Evolutionary conservation across 2,888 invertebrate species (phyloP).

Genomic region (Microdon myrmicae): DNA sequence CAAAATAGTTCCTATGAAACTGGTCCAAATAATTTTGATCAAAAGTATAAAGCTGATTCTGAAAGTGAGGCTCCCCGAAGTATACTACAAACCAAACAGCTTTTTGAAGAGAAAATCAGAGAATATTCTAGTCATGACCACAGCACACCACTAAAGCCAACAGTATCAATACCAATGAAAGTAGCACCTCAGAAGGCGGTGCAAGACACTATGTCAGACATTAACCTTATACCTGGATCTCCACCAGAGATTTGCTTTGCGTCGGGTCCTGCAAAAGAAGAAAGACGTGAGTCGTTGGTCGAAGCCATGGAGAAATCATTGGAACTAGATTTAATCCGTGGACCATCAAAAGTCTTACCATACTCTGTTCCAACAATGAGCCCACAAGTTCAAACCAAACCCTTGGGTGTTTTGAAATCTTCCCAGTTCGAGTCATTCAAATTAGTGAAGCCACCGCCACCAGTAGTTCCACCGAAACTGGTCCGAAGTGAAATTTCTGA

Average conservation of each 20-base stretch:
- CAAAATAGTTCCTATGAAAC: constrained; percentile 58
- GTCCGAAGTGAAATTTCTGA: constrained; percentile 71
- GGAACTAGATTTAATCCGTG: constrained; percentile 68
- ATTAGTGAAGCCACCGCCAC: constrained; percentile 70
- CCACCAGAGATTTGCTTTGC: constrained; percentile 76
- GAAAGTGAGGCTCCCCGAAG: constrained; percentile 55
- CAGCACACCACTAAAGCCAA: constrained; percentile 69
- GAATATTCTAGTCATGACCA: constrained; percentile 58
- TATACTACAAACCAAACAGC: constrained; percentile 59
- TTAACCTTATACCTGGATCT: constrained; percentile 73
- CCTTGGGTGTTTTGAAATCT: constrained; percentile 67
- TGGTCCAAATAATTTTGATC: constrained; percentile 57
- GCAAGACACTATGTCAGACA: constrained; percentile 66
- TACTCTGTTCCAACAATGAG: constrained; percentile 71
- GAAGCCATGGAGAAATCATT: constrained; percentile 71
- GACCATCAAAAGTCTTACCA: constrained; percentile 69
- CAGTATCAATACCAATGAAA: constrained; percentile 57
- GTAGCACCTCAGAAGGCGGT: constrained; percentile 52
- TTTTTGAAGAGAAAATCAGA: constrained; percentile 56
- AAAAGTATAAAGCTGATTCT: constrained; percentile 47
- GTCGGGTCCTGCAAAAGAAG: constrained; percentile 67
- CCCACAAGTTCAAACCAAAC: constrained; percentile 59
- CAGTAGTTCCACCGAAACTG: constrained; percentile 71
- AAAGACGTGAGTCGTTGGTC: constrained; percentile 70
- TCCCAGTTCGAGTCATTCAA: constrained; percentile 70